Conservation (phyloP, 2,797 vertebrate species). For the Neoniphon sammara region DNA sequence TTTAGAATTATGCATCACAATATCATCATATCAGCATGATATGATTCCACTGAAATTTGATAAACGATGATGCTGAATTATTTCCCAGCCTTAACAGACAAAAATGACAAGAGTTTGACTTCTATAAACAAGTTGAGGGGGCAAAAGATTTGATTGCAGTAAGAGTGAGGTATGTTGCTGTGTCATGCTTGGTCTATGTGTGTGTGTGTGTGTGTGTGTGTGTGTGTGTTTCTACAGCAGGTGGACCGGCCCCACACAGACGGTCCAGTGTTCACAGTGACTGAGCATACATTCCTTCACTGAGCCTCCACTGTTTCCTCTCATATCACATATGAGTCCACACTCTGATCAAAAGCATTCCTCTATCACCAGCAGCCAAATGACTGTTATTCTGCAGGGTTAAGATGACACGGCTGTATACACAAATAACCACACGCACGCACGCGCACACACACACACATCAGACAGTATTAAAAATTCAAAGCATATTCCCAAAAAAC, state of each 20-base stretch:
- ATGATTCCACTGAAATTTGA: too few species aligned
- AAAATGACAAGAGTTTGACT: conserved; percentile 2
- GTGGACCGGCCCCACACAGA: conserved; percentile 74
- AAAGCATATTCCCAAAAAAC: conserved; percentile 36
- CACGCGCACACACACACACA: not conserved
- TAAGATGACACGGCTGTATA: conserved; percentile 1
- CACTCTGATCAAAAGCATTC: conserved; percentile 58
- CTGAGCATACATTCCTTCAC: conserved; percentile 72
- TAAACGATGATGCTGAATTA: too few species aligned
- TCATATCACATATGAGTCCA: conserved; percentile 51
- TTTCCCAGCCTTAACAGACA: too few species aligned
- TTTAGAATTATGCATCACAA: too few species aligned
- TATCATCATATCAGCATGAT: too few species aligned
- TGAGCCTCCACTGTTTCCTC: conserved; percentile 71
- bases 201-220: conserved; percentile 24
- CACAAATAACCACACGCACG: conserved; percentile 3
- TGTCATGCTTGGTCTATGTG: conserved; percentile 42
- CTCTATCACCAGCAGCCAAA: conserved; percentile 64
- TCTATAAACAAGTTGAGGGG: not conserved
- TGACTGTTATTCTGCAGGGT: conserved; percentile 32
- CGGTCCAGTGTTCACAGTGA: conserved; percentile 79
- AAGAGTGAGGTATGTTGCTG: conserved; percentile 42
- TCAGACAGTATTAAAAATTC: conserved; percentile 34
- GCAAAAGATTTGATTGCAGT: conserved; percentile 32
- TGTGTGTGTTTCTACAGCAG: conserved; percentile 57